Conservation (phyloP, 2,888 invertebrate genomes). For the Drepanosiphum platanoidis region DNA sequence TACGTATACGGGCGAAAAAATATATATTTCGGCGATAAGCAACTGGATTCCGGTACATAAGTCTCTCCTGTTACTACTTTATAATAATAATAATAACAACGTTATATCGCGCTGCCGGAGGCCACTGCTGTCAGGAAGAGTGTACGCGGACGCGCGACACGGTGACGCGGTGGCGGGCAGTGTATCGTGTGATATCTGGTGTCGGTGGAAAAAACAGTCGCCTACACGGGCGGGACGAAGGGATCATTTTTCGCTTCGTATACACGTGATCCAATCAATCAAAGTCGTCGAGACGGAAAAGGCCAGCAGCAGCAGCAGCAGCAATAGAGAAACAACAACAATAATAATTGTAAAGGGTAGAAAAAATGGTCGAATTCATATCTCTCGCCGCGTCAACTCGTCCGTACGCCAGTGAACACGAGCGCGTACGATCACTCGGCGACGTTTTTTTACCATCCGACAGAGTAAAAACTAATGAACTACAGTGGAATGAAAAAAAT, state of each 20-base stretch:
- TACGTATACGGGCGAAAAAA: not conserved
- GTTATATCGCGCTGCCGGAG: not conserved
- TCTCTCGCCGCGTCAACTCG: not conserved
- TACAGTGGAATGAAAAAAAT: no score
- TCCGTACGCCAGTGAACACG: no score
- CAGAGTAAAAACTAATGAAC: no score
- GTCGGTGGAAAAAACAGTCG: not conserved
- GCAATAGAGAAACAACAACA: not conserved
- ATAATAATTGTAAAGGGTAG: not conserved
- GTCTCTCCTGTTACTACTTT: not conserved
- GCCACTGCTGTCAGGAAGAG: not conserved
- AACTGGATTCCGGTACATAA: not conserved
- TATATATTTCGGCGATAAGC: not conserved
- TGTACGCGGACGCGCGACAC: not conserved
- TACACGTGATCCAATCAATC: conserved; percentile 23
- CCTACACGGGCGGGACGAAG: no score
- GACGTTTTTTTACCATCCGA: not conserved
- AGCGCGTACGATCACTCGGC: not conserved
- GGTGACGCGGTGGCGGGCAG: not conserved
- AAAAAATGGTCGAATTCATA: not conserved
- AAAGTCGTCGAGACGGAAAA: not conserved
- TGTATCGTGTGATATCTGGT: not conserved
- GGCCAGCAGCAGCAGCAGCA: not conserved
- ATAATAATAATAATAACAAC: no score
- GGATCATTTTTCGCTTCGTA: not conserved